Evolutionary conservation across 2,888 invertebrate genomes (phyloP).

Genomic region (Frankliniella intonsa): DNA sequence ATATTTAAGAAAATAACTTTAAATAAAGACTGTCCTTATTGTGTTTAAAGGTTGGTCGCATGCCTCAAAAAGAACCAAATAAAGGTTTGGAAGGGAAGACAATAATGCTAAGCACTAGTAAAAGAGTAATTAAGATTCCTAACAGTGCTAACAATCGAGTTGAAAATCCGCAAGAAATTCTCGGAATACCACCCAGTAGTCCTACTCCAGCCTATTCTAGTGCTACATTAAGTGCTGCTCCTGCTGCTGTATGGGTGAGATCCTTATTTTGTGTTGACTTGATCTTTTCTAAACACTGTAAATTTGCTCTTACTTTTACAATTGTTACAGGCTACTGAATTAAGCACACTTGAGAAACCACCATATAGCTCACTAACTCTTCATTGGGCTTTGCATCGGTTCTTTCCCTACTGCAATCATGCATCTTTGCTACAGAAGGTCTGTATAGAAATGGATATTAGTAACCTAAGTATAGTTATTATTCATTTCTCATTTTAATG

Average conservation of each 20-base stretch:
- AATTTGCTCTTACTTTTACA: conserved; percentile 31
- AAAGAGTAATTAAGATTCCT: conserved; percentile 66
- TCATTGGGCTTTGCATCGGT: conserved; percentile 48
- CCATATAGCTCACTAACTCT: conserved; percentile 45
- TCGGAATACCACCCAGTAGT: conserved; percentile 46
- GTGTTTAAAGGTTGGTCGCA: conserved; percentile 35
- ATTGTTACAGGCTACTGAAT: conserved; percentile 37
- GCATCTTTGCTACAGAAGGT: conserved; percentile 46
- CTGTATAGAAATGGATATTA: conserved; percentile 29
- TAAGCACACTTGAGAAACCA: conserved; percentile 44
- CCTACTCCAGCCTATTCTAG: conserved; percentile 42
- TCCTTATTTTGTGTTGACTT: background rate
- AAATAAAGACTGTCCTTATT: conserved; percentile 7
- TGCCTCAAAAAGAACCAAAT: conserved; percentile 37
- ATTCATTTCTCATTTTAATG: conserved; percentile 27
- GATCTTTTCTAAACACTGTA: background rate
- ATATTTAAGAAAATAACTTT: background rate
- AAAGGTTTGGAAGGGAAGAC: conserved; percentile 55
- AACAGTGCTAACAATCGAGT: conserved; percentile 45
- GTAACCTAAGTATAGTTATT: conserved; percentile 16
- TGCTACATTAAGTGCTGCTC: background rate
- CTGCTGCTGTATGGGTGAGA: background rate
- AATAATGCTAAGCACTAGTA: conserved; percentile 65
- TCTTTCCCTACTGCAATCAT: conserved; percentile 46
- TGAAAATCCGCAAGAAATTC: conserved; percentile 47